Base-by-base conservation (phyloP, 2,113 vertebrate genomes). In the Bufo bufo region DNA sequence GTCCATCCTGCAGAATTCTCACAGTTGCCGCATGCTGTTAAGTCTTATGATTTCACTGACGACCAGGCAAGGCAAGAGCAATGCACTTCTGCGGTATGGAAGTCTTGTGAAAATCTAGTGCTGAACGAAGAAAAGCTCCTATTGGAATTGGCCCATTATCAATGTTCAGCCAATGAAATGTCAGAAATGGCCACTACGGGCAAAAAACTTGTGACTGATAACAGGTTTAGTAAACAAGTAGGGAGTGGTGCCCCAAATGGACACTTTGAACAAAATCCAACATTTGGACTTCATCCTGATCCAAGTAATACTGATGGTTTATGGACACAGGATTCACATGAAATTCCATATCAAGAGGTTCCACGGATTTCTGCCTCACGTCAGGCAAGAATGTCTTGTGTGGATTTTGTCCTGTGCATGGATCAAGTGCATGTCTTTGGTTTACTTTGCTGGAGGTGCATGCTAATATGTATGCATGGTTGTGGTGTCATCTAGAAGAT, bases 311-410 rank as follows among this genome's bases (percentile, higher is more conserved):
- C 94, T 92, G 45, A 94, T 90, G 12, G 90, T 78, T 0, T 91
- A 90, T 72, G 86, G 89, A 92, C 85, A 85, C 85, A 92, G 5
- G 91, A 84, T 74, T 89, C n/a, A 85, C 93, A 93, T 86, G 83
- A 82, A 61, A 91, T 78, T 80, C 0, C 81, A 6, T 0, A 0
- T 91, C 91, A 81, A 45, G 92, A 91, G 89, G 91, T 80, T 0
- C 92, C 95, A 92, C 92, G 97, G 92, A 95, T 99, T 91, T 99
- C 98, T 89, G 96, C 97, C 0, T 97, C 97, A 19, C 95, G 97
- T 95, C 98, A 99, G 93, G 98, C 98, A 99, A 96, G 97, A 95
- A 43, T 74, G n/a, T 45, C n/a, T 85, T 88, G 58, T 85, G 54
- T 81, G 85, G 72, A 90, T 89, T 89, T 89, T 56, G 89, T 69